Evolutionary conservation across 2,888 invertebrate species (phyloP).

Genomic region (Melanophora roralis): DNA sequence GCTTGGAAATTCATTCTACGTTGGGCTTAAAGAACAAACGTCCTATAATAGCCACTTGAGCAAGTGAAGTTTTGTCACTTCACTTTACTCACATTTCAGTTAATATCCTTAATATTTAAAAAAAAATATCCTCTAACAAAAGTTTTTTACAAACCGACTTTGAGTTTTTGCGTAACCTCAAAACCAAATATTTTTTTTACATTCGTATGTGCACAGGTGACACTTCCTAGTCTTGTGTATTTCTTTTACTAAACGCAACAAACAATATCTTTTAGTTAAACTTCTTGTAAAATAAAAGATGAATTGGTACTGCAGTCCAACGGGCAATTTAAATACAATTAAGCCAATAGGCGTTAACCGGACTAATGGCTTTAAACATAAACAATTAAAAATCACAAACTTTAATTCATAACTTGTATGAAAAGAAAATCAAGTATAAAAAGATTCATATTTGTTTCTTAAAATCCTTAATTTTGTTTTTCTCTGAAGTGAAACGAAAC

Average conservation of each 20-base stretch:
- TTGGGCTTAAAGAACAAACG: no score
- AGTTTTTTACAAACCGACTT: no score
- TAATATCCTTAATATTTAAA: not conserved
- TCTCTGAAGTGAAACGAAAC: conserved; percentile 9
- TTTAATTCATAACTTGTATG: conserved; percentile 40
- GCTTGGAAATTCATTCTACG: no score
- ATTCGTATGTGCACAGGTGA: conserved; percentile 26
- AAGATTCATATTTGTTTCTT: conserved; percentile 11
- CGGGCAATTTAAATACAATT: conserved; percentile 75
- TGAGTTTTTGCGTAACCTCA: not conserved
- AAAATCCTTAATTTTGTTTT: not conserved
- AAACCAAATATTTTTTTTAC: conserved; percentile 2
- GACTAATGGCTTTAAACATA: conserved; percentile 71
- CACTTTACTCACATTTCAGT: not conserved
- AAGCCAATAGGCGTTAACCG: conserved; percentile 73
- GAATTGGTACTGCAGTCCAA: conserved; percentile 63
- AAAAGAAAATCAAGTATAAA: not conserved
- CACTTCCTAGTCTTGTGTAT: conserved; percentile 37
- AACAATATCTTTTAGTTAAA: conserved; percentile 10
- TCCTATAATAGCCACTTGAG: no score
- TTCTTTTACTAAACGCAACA: conserved; percentile 3
- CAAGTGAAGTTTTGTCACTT: not conserved
- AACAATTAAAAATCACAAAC: conserved; percentile 68
- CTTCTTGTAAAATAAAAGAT: conserved; percentile 60
- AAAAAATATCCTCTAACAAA: no score